Evolutionary conservation across 2,797 vertebrate species (phyloP).

Genomic region (Eremophila alpestris): DNA sequence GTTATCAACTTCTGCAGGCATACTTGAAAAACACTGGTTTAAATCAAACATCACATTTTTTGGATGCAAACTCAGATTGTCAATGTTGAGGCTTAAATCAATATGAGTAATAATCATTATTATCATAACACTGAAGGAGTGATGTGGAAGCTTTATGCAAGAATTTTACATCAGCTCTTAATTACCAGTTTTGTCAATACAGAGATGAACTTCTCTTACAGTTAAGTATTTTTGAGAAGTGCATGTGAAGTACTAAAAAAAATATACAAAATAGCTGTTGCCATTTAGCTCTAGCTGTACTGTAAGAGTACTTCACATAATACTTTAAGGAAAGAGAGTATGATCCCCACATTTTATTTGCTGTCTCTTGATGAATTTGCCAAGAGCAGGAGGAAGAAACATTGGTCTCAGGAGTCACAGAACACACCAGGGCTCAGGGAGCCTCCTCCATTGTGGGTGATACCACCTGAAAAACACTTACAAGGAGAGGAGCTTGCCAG

Average conservation of each 20-base stretch:
- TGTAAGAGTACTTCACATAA: neutral
- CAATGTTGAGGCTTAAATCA: slow-evolving; percentile 2
- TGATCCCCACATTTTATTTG: neutral
- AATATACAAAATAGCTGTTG: neutral
- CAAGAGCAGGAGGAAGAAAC: neutral
- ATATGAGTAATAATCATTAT: neutral
- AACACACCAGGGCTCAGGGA: neutral
- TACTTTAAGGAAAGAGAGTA: neutral
- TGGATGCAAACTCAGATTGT: neutral
- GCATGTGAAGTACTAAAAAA: neutral
- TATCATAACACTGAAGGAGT: neutral
- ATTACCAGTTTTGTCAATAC: neutral
- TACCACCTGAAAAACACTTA: neutral
- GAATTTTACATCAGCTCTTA: neutral
- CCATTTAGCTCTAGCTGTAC: neutral
- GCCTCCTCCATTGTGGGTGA: neutral
- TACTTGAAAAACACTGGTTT: neutral
- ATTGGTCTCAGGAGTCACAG: neutral
- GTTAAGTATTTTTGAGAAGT: neutral
- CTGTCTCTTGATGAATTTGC: neutral
- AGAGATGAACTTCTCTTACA: neutral
- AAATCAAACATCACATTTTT: neutral
- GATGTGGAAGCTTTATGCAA: neutral
- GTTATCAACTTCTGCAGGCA: neutral
- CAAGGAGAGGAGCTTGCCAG: neutral